Evolutionary conservation across 2,888 invertebrate species (phyloP).

Genomic region (Tiphia femorata): DNA sequence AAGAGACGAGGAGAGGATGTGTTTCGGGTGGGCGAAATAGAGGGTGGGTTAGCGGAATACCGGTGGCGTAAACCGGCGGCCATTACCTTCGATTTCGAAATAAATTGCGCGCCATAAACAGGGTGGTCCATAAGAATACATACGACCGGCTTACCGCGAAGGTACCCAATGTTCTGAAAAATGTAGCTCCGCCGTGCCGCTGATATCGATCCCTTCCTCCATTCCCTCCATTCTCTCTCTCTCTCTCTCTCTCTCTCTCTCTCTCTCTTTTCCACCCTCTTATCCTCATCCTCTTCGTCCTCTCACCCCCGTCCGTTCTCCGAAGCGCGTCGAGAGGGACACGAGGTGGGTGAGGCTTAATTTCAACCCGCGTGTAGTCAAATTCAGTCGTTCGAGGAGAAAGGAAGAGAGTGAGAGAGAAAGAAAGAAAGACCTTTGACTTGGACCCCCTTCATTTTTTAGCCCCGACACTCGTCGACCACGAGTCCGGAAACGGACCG

Average conservation of each 20-base stretch:
- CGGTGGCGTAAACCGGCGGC: conserved; percentile 63
- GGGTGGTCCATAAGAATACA: conserved; percentile 66
- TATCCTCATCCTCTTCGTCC: background rate
- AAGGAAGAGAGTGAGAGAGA: too few species aligned
- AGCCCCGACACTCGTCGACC: conserved; percentile 2
- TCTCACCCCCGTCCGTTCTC: background rate
- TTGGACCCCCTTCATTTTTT: too few species aligned
- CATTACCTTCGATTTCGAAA: conserved; percentile 68
- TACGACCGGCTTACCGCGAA: conserved; percentile 62
- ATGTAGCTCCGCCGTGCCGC: conserved; percentile 49
- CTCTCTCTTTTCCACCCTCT: conserved; percentile 11
- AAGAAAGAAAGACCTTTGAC: too few species aligned
- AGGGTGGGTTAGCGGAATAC: conserved; percentile 33
- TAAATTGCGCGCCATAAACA: conserved; percentile 68
- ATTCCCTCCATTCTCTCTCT: conserved; percentile 10
- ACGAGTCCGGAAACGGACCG: conserved; percentile 1
- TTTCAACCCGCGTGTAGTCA: too few species aligned
- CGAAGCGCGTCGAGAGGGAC: too few species aligned
- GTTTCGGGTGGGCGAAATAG: conserved; percentile 13
- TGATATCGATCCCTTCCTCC: conserved; percentile 49
- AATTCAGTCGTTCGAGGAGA: too few species aligned
- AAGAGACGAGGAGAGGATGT: background rate
- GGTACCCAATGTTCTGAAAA: conserved; percentile 57
- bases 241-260: conserved; percentile 3
- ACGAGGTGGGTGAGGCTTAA: too few species aligned